Evolutionary conservation across 2,888 invertebrate genomes (phyloP).

Genomic region (Lasioglossum zephyrum): DNA sequence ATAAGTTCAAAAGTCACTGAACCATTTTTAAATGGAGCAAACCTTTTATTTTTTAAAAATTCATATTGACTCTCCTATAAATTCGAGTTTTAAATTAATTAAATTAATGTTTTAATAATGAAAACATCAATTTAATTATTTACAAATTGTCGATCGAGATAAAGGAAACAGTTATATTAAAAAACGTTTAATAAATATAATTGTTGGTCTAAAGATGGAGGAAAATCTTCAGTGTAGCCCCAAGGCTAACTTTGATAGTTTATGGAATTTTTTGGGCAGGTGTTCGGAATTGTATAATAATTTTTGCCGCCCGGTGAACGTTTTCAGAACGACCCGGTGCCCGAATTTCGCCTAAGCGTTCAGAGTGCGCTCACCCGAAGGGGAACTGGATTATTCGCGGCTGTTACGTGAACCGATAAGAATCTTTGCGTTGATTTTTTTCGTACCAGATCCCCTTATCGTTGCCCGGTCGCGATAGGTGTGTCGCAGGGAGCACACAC

Average conservation of each 20-base stretch:
- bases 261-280: neutral
- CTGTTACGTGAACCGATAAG: slow-evolving; percentile 65
- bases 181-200: neutral
- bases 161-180: no score
- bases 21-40: neutral
- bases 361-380: slow-evolving; percentile 63
- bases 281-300: neutral
- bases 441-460: slow-evolving; percentile 51
- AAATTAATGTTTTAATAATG: no score
- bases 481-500: neutral
- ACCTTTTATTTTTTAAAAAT: no score
- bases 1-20: no score
- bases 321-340: neutral
- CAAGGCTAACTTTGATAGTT: neutral
- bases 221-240: no score
- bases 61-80: neutral
- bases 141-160: no score
- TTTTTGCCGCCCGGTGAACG: slow-evolving; percentile 47
- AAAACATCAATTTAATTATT: no score
- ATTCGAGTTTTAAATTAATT: neutral
- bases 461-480: slow-evolving; percentile 9
- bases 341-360: neutral
- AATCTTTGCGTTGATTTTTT: slow-evolving; percentile 53
- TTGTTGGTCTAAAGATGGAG: no score
- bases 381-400: slow-evolving; percentile 49